Evolutionary conservation across 2,797 vertebrate species (phyloP).

Genomic region (Chelidonichthys spinosus): DNA sequence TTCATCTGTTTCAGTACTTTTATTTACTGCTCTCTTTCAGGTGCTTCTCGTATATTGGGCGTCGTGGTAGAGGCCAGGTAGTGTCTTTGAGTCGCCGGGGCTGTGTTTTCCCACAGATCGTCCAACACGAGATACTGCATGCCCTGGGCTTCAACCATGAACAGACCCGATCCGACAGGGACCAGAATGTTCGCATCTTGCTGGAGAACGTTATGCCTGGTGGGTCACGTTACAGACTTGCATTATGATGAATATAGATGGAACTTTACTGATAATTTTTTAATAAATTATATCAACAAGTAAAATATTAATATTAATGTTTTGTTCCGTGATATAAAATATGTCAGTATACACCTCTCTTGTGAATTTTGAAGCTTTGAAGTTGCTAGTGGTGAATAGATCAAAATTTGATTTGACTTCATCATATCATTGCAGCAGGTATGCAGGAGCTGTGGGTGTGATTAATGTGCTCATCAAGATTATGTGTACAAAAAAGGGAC

Average conservation of each 20-base stretch:
- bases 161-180: slow-evolving; percentile 83
- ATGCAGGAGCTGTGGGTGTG: background rate
- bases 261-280: background rate
- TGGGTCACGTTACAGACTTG: slow-evolving; percentile 13
- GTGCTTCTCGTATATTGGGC: slow-evolving; percentile 78
- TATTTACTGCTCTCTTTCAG: slow-evolving; percentile 38
- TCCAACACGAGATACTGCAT: slow-evolving; percentile 84
- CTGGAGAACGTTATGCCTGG: slow-evolving; percentile 62
- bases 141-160: slow-evolving; percentile 84
- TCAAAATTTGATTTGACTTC: background rate
- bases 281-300: background rate
- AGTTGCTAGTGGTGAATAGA: background rate
- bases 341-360: too few relatives aligned
- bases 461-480: too few relatives aligned
- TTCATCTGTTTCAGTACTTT: background rate
- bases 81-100: slow-evolving; percentile 69
- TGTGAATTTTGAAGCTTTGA: too few relatives aligned
- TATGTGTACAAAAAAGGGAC: too few relatives aligned
- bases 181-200: slow-evolving; percentile 66
- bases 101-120: slow-evolving; percentile 59
- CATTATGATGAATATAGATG: background rate
- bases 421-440: background rate
- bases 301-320: background rate
- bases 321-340: too few relatives aligned
- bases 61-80: slow-evolving; percentile 53